These are phyloP conservation scores for Latrodectus geometricus DNA, from an alignment of 1,140 invertebrate genomes.

Conservation along the genomic window DNA sequence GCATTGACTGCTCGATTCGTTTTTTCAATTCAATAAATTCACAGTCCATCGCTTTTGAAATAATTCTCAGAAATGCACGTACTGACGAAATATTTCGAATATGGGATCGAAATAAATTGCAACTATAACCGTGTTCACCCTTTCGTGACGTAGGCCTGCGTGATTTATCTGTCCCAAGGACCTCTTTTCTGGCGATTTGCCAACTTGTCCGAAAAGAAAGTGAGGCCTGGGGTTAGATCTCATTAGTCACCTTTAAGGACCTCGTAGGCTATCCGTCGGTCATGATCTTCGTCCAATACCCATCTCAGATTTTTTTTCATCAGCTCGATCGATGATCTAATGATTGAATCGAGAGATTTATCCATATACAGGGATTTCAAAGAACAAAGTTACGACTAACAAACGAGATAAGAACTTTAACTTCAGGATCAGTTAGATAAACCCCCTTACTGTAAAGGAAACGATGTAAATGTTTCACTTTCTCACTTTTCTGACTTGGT, in stretches of 20 bases:
- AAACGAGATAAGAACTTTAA: too few species aligned
- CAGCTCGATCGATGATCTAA: conserved; percentile 3
- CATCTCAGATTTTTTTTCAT: neutral
- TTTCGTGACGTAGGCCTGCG: neutral
- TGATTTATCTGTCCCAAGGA: neutral
- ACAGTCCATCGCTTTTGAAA: too few species aligned
- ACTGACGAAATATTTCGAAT: too few species aligned
- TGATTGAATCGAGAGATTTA: neutral
- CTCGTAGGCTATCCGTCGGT: neutral
- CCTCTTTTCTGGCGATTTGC: neutral
- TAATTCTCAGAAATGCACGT: too few species aligned
- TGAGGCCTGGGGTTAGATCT: neutral
- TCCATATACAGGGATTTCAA: neutral
- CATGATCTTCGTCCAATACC: neutral
- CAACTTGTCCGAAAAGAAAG: conserved; percentile 13
- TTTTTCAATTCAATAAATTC: too few species aligned
- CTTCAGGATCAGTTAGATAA: too few species aligned
- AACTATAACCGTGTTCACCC: neutral
- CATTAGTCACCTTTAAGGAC: conserved; percentile 17
- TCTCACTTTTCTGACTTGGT: too few species aligned
- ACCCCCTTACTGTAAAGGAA: too few species aligned
- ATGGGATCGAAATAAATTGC: neutral
- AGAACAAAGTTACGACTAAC: neutral
- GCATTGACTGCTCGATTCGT: too few species aligned
- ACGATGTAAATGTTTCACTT: too few species aligned